Base-by-base conservation (phyloP, 2,797 vertebrate genomes). In the Xerus rutilus region DNA sequence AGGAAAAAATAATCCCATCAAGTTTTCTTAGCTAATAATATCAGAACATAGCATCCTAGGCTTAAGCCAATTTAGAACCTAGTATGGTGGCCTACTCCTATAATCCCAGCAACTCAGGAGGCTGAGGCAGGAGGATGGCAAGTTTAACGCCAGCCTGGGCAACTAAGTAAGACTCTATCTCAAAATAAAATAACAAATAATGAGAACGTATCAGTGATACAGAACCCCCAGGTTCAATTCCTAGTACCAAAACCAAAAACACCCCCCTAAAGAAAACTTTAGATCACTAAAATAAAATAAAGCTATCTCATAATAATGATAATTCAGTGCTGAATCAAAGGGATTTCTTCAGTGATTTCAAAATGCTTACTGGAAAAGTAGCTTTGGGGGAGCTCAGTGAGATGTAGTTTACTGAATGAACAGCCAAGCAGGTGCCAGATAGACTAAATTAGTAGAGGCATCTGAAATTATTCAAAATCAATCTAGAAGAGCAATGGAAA, bases 401-500 rank as follows among this genome's bases (percentile, higher is more conserved):
- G 21, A 5, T n/a, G 3, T 52, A 49, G 25, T 73, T 65, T 43
- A n/a, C 39, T 54, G 18, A 70, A 28, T 54, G 73, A 52, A 32
- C 2, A 69, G 14, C 43, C 74, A 67, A 2, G 30, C 45, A 74
- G 21, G 23, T 57, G 11, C 11, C 35, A 73, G 59, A 21, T 65
- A 78, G 17, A 14, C 54, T 93, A 25, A 93, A 74, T 47, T 67
- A 91, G 91, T 79, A 52, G 57, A 5, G 72, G 10, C 11, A 83
- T 70, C 78, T 82, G 43, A 86, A 95, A 86, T 76, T 64, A 79
- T 49, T 88, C 62, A 59, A 93, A 77, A 59, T 47, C 35, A 35
- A 73, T 57, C 30, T 47, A 88, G 77, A 92, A 94, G 20, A 88
- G 25, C 93, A 76, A 39, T 39, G 78, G 25, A 83, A 4, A 85